Percentiles rank a stretch among this genome's conserved stretches.
phyloP scores from a whole-genome alignment of 2,113 vertebrate genomes.

The Sylvia atricapilla region DNA sequence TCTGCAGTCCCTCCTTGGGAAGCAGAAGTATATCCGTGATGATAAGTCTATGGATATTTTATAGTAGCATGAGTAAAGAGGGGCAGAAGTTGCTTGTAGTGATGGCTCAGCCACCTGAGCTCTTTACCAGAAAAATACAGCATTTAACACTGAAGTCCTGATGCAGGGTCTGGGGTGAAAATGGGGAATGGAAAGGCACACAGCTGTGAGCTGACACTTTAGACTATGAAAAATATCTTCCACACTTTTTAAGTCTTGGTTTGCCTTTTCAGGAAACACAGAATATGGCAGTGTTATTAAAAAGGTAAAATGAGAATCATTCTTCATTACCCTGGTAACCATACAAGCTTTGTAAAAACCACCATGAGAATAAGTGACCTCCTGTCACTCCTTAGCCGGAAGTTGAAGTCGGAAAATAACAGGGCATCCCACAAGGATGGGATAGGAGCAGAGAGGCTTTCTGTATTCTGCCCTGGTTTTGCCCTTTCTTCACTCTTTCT shows the following conservation, averaged over 20 bases:
- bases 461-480: not conserved
- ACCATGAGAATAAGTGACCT: not conserved
- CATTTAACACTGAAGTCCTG: not conserved
- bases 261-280: not conserved
- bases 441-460: not conserved
- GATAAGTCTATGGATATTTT: not conserved
- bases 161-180: not conserved
- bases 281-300: not conserved
- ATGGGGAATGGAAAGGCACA: not conserved
- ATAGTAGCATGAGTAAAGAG: not conserved
- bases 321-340: not conserved
- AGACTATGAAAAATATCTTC: not conserved
- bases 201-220: not conserved
- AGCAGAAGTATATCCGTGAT: not conserved
- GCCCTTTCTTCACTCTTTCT: not conserved
- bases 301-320: not conserved
- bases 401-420: slow-evolving; percentile 15
- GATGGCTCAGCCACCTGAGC: not conserved
- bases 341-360: not conserved
- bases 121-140: not conserved
- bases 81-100: not conserved
- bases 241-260: not conserved
- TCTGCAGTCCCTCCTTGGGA: not conserved
- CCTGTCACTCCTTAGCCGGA: not conserved
- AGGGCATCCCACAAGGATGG: not conserved